Base-by-base conservation (phyloP, 1,140 invertebrate species). In the Drosophila orena region DNA sequence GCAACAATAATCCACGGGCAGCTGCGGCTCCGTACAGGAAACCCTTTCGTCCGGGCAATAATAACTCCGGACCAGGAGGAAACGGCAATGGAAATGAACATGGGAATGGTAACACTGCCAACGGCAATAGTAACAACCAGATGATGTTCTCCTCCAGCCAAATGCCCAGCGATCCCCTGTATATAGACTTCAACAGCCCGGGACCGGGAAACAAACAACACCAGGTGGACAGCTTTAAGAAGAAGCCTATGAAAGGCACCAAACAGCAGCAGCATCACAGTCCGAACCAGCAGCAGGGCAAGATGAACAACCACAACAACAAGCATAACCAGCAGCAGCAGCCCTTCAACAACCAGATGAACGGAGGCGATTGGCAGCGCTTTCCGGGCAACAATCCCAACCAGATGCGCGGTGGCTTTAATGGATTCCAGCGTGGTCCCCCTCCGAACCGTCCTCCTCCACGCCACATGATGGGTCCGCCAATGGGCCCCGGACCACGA, bases 121-220 rank as follows among this genome's bases (percentile, higher is more conserved):
- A 44, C 42, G 55, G 24, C 17, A 55, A 71, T 20, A 40, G 20
- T 22, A 64, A 50, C 34, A 70, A 72, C 2, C 65, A 68, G 22
- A 61, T 74, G 35, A 83, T 88, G 68, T 90, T 71, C 55, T 52
- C 77, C 12, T 89, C 89, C 37, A 81, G 81, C 64, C 91, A 92
- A 53, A 92, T 92, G 65, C 91, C 90, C n/a, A 85, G 88, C 55
- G 92, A 92, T 77, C 83, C 91, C 3, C 89, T 92, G 6, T 92
- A 92, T 54, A 79, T 92, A 20, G 91, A 92, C 66, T 92, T 92
- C 12, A 92, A 91, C 61, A 75, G 74, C 65, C 52, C 50, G 4
- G 14, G 72, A 14, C 56, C 60, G 12, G 53, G 50, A 10, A 30
- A 24, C 34, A 53, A 49, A 38, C 73, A 40, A n/a, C 42, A 42